Evolutionary conservation across 2,888 invertebrate species (phyloP), one percentile per base, ranked within the genome.

Genomic region (Alentia gelatinosa): DNA sequence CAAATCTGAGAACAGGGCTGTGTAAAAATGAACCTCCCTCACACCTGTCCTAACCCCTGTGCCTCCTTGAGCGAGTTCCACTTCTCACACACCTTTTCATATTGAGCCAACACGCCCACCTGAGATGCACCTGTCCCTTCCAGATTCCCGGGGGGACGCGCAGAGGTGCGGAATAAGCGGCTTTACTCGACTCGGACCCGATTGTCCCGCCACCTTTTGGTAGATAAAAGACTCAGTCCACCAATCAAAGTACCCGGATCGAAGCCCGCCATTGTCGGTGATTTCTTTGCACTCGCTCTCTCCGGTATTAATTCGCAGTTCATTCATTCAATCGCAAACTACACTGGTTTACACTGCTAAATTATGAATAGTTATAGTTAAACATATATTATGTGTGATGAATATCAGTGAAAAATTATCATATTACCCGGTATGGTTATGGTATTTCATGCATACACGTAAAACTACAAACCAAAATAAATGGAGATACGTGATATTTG

Each of bases 31-130:
- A 12, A 56, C 56, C 56, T n/a, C n/a, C 56, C 56, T n/a, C 19
- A 56, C 56, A 56, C 56, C 56, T 56, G 56, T 56, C 56, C 56
- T 56, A 1, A 1, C 19, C 3, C 3, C 56, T 56, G n/a, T 12
- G 23, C 56, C 56, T 56, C 56, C 56, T 15, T n/a, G 23, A 19
- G 12, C 56, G n/a, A 12, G n/a, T n/a, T n/a, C n/a, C 56, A 56
- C 56, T n/a, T n/a, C 56, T 56, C 56, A 56, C 56, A 56, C 56
- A 56, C 56, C 56, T 56, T 56, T 56, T 56, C 56, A 56, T n/a
- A 56, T 12, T 56, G 56, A 56, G 56, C 56, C 56, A 56, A 56
- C 56, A 56, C 19, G 56, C 19, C 56, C n/a, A 56, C 56, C 56
- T 56, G 56, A 56, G 56, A n/a, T n/a, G 56, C 56, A 56, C 56